Conservation (phyloP, 2,888 invertebrate genomes). For the Unio delphinus region DNA sequence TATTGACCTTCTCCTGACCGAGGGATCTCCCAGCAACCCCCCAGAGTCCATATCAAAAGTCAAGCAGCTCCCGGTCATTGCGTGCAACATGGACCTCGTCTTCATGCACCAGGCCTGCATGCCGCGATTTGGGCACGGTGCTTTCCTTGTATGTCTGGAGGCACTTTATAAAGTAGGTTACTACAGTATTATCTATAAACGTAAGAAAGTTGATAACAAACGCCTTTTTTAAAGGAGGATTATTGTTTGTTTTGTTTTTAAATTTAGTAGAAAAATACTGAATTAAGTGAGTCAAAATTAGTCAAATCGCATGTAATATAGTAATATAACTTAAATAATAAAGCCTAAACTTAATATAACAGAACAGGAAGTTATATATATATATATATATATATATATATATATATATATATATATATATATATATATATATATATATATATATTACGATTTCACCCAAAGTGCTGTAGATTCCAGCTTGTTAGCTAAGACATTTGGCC, state of each 20-base stretch:
- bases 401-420: constrained; percentile 15
- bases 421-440: constrained; percentile 4
- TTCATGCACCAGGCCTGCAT: constrained; percentile 71
- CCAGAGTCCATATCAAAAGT: constrained; percentile 45
- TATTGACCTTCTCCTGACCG: constrained; percentile 68
- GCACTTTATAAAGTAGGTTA: constrained; percentile 65
- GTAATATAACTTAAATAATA: too few relatives aligned
- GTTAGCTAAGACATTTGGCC: too few relatives aligned
- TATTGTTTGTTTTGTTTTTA: too few relatives aligned
- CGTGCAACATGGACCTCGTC: constrained; percentile 71
- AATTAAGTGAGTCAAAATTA: too few relatives aligned
- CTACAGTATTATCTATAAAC: background rate
- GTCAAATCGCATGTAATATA: too few relatives aligned
- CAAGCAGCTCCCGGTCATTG: constrained; percentile 68
- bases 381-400: constrained; percentile 13
- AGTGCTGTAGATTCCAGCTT: too few relatives aligned
- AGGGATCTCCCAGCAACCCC: constrained; percentile 65
- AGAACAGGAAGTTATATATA: too few relatives aligned
- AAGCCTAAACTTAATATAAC: too few relatives aligned
- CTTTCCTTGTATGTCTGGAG: constrained; percentile 69
- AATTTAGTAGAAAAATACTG: too few relatives aligned
- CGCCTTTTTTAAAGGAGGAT: too few relatives aligned
- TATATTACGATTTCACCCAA: too few relatives aligned
- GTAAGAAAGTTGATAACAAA: too few relatives aligned
- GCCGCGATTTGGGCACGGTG: constrained; percentile 71